A percentile compares a stretch with the other conserved stretches of the same genome.
phyloP scores from a whole-genome alignment of 2,888 invertebrate genomes.

The Hemithea aestivaria region DNA sequence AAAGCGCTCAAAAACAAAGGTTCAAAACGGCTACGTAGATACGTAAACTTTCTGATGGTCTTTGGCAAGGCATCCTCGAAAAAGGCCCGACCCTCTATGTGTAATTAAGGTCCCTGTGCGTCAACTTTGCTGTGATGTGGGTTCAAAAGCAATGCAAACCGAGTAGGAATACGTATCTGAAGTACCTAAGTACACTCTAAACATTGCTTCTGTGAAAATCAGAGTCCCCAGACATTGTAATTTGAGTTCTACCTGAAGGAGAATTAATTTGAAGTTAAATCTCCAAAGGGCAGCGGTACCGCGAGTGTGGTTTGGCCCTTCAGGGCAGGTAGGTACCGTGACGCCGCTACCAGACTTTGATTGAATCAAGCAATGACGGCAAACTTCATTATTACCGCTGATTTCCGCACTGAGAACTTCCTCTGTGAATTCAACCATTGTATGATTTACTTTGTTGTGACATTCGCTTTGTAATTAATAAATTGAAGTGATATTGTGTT shows the following conservation, averaged over 20 bases:
- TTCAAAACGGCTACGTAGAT: slow-evolving; percentile 26
- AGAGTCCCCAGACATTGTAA: slow-evolving; percentile 18
- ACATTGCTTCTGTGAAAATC: slow-evolving; percentile 10
- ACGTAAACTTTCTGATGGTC: slow-evolving; percentile 50
- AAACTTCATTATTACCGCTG: slow-evolving; percentile 21
- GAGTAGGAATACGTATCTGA: slow-evolving; percentile 16
- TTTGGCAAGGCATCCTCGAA: slow-evolving; percentile 42
- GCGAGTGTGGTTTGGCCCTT: slow-evolving; percentile 9
- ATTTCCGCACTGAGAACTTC: slow-evolving; percentile 4
- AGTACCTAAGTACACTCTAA: slow-evolving; percentile 33
- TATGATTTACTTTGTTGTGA: too few species aligned
- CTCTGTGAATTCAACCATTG: not conserved
- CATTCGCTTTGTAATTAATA: too few species aligned
- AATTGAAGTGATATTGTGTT: too few species aligned
- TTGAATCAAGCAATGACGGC: slow-evolving; percentile 13
- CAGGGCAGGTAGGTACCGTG: not conserved
- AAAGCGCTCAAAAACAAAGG: slow-evolving; percentile 9
- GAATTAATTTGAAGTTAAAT: slow-evolving; percentile 22
- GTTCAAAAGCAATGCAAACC: slow-evolving; percentile 51
- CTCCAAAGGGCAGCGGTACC: slow-evolving; percentile 2
- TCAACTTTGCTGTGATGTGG: slow-evolving; percentile 63
- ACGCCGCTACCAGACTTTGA: slow-evolving; percentile 14
- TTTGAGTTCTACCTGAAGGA: slow-evolving; percentile 27
- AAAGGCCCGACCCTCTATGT: slow-evolving; percentile 50
- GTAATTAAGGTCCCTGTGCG: slow-evolving; percentile 61